Evolutionary conservation across 2,888 invertebrate genomes (phyloP), one percentile per base, ranked within the genome.

Genomic region (Lycaena phlaeas): DNA sequence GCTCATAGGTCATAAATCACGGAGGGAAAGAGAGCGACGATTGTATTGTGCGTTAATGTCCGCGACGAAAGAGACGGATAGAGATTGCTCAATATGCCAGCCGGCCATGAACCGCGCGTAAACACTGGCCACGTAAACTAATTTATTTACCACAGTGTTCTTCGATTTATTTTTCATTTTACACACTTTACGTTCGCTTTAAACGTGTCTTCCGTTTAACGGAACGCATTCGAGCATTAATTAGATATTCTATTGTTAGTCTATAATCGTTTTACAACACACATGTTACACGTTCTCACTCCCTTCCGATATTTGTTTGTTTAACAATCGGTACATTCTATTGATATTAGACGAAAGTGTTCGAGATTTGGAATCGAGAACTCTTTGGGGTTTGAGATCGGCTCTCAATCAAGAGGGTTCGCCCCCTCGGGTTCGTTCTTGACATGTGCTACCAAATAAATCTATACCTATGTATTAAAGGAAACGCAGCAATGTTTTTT

Each of bases 51-150:
- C 44, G 43, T 12, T 15, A 15, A 30, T 18, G 14, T 27, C 15
- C 36, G 26, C n/a, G 42, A 5, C 28, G 51, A 53, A 22, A 34
- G 54, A 41, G 58, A 52, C 40, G 36, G 43, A 38, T 14, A 34
- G 28, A 52, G 25, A 29, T 43, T 51, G 52, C 47, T 40, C 52
- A 50, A 58, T 15, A 38, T 38, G 25, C 15, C 26, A 36, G 39
- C 52, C 63, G 74, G 62, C 73, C 75, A 61, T 76, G 72, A 75
- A 75, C 73, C 62, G 66, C 61, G 68, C 70, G 71, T 74, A 70
- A 74, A 75, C 75, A 71, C 52, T 60, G 62, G 54, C 56, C 57
- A 64, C 61, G 64, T 63, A 49, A 52, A 54, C 48, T 53, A 53
- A 53, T 56, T 52, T 52, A 53, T 54, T 52, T 54, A 48, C 46